Conservation (phyloP, 1,140 invertebrate genomes). For the Akabosia matsudoensis region DNA sequence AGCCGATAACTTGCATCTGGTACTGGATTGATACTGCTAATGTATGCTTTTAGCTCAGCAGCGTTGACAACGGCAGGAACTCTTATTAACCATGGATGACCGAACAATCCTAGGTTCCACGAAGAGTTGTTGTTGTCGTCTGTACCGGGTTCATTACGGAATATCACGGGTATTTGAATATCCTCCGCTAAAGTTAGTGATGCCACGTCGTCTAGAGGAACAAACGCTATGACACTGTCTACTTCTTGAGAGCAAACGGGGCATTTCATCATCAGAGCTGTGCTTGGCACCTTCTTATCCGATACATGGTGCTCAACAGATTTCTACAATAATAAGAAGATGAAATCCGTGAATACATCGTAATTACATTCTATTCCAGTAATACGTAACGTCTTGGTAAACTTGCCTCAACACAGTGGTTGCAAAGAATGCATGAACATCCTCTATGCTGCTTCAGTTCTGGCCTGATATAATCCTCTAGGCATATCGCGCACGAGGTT, state of each 20-base stretch:
- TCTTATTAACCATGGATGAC: constrained; percentile 60
- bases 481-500: constrained; percentile 61
- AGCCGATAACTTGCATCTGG: constrained; percentile 49
- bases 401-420: constrained; percentile 61
- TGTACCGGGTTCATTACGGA: constrained; percentile 56
- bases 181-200: constrained; percentile 48
- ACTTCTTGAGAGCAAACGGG: constrained; percentile 57
- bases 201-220: constrained; percentile 52
- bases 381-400: background rate
- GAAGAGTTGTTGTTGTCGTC: constrained; percentile 58
- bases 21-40: constrained; percentile 57
- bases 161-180: constrained; percentile 56
- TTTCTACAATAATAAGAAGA: constrained; percentile 51
- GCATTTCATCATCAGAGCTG: constrained; percentile 52
- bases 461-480: constrained; percentile 60
- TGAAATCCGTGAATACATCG: background rate
- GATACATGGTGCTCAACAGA: constrained; percentile 55
- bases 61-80: constrained; percentile 60
- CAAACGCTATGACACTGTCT: constrained; percentile 55
- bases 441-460: constrained; percentile 59
- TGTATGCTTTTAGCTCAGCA: constrained; percentile 55
- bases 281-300: constrained; percentile 48
- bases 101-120: constrained; percentile 54
- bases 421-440: constrained; percentile 62
- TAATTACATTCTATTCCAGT: background rate